Evolutionary conservation across 2,113 vertebrate species (phyloP).

Genomic region (Megaceryle maxima): DNA sequence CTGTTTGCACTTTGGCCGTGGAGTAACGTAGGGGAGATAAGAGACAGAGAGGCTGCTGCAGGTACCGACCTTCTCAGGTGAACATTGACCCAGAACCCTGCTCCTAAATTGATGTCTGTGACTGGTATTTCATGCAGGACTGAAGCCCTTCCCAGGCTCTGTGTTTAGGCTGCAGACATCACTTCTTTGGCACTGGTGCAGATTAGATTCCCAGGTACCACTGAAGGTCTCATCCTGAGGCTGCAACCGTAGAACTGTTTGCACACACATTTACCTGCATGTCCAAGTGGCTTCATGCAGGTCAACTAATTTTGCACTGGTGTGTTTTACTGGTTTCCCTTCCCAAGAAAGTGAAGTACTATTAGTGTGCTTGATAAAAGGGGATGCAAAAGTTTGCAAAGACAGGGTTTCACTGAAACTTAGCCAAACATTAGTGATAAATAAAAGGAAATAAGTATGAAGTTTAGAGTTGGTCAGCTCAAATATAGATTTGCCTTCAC

Average conservation of each 20-base stretch:
- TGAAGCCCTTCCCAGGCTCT: neutral
- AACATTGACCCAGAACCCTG: neutral
- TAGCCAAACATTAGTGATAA: neutral
- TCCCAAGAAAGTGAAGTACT: neutral
- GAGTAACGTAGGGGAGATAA: neutral
- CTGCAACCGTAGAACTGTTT: neutral
- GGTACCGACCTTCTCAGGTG: neutral
- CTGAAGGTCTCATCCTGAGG: neutral
- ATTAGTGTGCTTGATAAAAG: neutral
- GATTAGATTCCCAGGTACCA: fast-evolving
- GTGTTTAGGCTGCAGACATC: fast-evolving
- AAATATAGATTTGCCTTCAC: neutral
- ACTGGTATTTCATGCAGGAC: neutral
- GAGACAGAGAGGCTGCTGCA: neutral
- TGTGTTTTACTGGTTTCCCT: no score
- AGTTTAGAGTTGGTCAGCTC: neutral
- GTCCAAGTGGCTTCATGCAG: neutral
- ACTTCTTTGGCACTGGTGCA: neutral
- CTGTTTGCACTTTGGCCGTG: neutral
- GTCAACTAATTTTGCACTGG: neutral
- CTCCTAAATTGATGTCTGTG: fast-evolving
- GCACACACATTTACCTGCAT: neutral
- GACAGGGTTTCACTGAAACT: neutral
- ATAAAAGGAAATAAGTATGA: neutral
- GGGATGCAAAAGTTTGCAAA: neutral